These are phyloP conservation scores for Chironomus riparius DNA, from an alignment of 2,888 invertebrate species.

Conservation along the genomic window DNA sequence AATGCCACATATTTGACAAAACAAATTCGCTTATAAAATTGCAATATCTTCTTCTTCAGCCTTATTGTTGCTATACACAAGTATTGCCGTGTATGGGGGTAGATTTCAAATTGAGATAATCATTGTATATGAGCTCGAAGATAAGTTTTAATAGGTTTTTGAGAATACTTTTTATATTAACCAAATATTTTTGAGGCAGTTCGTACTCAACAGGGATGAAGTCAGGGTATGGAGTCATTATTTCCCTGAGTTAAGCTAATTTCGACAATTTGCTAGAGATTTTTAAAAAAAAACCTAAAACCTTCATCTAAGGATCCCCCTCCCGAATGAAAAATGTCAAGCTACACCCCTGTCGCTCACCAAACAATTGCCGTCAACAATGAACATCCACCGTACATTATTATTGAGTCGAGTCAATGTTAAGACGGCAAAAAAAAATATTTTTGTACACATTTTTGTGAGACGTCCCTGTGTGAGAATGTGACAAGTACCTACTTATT, in stretches of 20 bases:
- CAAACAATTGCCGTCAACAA: background rate
- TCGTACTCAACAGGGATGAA: too few species aligned
- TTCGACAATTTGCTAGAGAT: too few species aligned
- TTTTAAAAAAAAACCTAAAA: too few species aligned
- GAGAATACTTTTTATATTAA: background rate
- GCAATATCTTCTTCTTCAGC: background rate
- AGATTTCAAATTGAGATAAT: conserved; percentile 17
- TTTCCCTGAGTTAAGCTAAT: too few species aligned
- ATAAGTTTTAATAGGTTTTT: conserved; percentile 21
- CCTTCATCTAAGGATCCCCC: too few species aligned
- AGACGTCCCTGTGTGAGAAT: background rate
- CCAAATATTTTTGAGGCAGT: background rate
- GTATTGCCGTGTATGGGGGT: background rate
- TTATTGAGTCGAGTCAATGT: too few species aligned
- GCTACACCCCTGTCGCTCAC: too few species aligned
- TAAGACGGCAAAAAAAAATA: background rate
- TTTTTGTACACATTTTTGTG: background rate
- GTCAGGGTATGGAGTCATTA: too few species aligned
- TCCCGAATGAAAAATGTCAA: too few species aligned
- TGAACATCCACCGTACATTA: too few species aligned
- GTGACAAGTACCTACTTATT: conserved; percentile 14
- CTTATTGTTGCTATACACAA: background rate
- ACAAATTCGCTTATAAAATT: conserved; percentile 7
- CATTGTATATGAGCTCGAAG: conserved; percentile 8
- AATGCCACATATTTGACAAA: background rate